phyloP scores from a whole-genome alignment of 2,888 invertebrate species.

The Perizoma flavofasciatum region DNA sequence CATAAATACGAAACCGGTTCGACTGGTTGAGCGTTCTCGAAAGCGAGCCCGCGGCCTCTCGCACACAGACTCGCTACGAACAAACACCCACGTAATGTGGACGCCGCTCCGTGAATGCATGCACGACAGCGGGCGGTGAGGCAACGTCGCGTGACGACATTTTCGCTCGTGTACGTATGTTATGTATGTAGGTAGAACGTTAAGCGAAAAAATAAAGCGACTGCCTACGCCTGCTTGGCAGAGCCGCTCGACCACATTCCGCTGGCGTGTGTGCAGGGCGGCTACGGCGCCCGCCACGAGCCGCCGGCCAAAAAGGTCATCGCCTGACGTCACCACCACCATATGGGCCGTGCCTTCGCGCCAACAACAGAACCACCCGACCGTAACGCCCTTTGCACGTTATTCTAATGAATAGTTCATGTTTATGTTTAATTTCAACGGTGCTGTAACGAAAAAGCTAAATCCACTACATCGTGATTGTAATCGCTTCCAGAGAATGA shows the following conservation, averaged over 20 bases:
- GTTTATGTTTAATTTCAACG: conserved; percentile 48
- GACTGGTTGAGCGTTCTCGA: conserved; percentile 82
- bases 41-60: conserved; percentile 80
- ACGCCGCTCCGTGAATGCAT: conserved; percentile 74
- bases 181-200: conserved; percentile 80
- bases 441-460: conserved; percentile 2
- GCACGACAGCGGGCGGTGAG: conserved; percentile 72
- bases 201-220: conserved; percentile 80
- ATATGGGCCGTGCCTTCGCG: conserved; percentile 73
- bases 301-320: conserved; percentile 80
- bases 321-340: conserved; percentile 75
- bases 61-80: conserved; percentile 71
- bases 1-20: conserved; percentile 82
- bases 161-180: conserved; percentile 71
- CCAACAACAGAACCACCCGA: conserved; percentile 46
- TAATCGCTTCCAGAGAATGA: not conserved
- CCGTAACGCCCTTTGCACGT: conserved; percentile 60
- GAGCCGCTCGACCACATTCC: conserved; percentile 81
- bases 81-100: conserved; percentile 77
- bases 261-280: conserved; percentile 72
- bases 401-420: conserved; percentile 54
- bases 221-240: conserved; percentile 82
- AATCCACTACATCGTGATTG: conserved; percentile 5
- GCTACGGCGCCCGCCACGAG: conserved; percentile 58
- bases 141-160: conserved; percentile 85